Evolutionary conservation across 2,888 invertebrate genomes (phyloP).

Genomic region (Lepidochrysops patricia): DNA sequence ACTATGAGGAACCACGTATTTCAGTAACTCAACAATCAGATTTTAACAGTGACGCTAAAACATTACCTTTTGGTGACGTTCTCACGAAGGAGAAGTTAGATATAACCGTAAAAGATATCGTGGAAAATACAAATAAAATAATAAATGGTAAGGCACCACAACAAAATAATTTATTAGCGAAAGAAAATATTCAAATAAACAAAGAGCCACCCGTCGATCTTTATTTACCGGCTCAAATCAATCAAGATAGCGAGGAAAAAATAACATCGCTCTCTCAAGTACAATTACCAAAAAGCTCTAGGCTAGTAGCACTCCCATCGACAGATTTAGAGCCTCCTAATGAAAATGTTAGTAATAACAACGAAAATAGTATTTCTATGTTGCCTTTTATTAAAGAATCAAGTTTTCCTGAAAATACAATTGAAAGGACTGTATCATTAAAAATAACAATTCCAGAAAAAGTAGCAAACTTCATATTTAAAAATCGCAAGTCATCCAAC

Average conservation of each 20-base stretch:
- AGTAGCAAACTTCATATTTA: conserved; percentile 55
- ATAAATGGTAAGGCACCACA: conserved; percentile 43
- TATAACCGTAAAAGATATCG: conserved; percentile 52
- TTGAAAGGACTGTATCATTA: conserved; percentile 61
- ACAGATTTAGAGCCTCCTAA: conserved; percentile 47
- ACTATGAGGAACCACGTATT: conserved; percentile 33
- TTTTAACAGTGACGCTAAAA: conserved; percentile 39
- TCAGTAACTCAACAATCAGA: conserved; percentile 34
- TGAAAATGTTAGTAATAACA: conserved; percentile 29
- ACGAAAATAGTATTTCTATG: conserved; percentile 41
- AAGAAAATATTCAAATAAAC: conserved; percentile 16
- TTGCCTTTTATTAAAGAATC: conserved; percentile 55
- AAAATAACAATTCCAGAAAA: conserved; percentile 66
- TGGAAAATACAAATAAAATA: conserved; percentile 51
- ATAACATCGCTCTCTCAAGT: conserved; percentile 41
- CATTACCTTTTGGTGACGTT: conserved; percentile 54
- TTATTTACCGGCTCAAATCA: conserved; percentile 34
- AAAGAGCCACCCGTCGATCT: conserved; percentile 28
- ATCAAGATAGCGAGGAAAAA: conserved; percentile 44
- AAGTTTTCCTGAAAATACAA: conserved; percentile 44
- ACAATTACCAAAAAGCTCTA: conserved; percentile 36
- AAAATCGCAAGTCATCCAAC: conserved; percentile 42
- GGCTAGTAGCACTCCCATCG: conserved; percentile 41
- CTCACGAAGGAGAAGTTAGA: conserved; percentile 60
- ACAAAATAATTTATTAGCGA: conserved; percentile 32